Evolutionary conservation across 2,113 vertebrate genomes (phyloP).

Genomic region (Tichodroma muraria): DNA sequence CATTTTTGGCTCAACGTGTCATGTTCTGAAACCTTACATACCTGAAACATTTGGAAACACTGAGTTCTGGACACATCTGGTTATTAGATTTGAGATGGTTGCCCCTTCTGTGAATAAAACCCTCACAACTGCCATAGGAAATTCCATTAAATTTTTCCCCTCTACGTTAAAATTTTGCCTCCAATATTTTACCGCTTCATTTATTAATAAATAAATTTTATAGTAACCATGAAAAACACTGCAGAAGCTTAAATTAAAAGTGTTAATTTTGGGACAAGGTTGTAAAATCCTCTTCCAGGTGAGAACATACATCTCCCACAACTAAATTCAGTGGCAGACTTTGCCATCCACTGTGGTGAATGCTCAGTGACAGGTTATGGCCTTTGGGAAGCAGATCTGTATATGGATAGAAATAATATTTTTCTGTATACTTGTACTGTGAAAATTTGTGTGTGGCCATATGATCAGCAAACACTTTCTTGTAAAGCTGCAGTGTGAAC

Average conservation of each 20-base stretch:
- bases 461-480: background rate
- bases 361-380: background rate
- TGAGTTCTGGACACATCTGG: slow-evolving; percentile 20
- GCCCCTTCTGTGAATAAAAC: background rate
- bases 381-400: background rate
- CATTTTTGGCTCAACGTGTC: background rate
- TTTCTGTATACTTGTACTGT: background rate
- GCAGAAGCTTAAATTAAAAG: background rate
- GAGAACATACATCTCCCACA: background rate
- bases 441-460: background rate
- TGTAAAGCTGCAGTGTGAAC: background rate
- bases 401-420: background rate
- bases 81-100: background rate
- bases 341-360: background rate
- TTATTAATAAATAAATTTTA: background rate
- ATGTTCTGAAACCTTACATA: slow-evolving; percentile 14
- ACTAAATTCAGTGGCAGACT: background rate
- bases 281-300: background rate
- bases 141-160: background rate
- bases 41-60: slow-evolving; percentile 25
- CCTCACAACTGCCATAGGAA: background rate
- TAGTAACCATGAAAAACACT: background rate
- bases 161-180: background rate
- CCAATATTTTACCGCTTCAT: background rate
- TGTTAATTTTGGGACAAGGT: background rate